Percentiles rank a stretch among this genome's conserved stretches.
Evolutionary conservation across 2,113 vertebrate genomes (phyloP).

Genomic region (Rallus limicola): DNA sequence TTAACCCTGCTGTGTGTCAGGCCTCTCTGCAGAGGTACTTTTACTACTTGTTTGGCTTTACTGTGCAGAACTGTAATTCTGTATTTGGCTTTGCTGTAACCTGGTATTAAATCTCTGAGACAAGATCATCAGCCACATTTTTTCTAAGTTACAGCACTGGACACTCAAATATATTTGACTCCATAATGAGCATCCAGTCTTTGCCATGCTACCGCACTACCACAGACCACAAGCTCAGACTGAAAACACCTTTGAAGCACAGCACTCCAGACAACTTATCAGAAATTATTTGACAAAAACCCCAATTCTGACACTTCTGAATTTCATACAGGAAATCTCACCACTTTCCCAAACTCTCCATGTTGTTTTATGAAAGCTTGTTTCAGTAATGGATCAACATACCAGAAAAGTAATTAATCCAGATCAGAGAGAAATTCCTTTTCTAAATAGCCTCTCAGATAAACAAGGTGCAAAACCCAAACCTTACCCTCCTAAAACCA

Average conservation of each 20-base stretch:
- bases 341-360: neutral
- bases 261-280: rapidly evolving
- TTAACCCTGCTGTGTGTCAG: neutral
- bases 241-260: neutral
- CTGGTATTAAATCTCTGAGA: neutral
- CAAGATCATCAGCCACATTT: neutral
- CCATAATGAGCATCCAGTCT: neutral
- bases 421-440: neutral
- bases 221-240: neutral
- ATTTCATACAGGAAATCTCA: neutral
- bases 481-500: neutral
- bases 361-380: neutral
- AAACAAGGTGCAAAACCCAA: neutral
- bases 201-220: neutral
- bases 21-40: neutral
- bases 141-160: neutral
- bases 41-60: neutral
- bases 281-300: neutral
- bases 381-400: neutral
- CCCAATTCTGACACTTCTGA: neutral
- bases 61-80: neutral
- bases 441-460: neutral
- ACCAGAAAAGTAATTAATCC: neutral
- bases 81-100: neutral
- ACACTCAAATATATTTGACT: neutral